Percentiles rank a stretch among this genome's conserved stretches.
phyloP scores from a whole-genome alignment of 2,797 vertebrate genomes.

The Pteropus rufus region DNA sequence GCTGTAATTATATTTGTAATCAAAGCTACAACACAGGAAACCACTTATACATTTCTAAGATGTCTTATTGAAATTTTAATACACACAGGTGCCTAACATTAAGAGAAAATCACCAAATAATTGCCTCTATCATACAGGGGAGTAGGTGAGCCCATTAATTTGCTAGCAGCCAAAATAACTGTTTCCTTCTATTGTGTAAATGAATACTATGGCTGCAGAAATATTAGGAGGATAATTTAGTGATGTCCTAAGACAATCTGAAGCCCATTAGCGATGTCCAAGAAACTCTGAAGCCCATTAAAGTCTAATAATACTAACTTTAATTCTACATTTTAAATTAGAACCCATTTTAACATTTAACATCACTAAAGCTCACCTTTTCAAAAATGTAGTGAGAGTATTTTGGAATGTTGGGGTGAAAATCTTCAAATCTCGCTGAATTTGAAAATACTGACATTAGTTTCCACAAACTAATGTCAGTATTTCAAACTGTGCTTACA shows the following conservation, averaged over 20 bases:
- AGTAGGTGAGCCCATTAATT: too few relatives aligned
- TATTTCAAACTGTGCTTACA: background rate
- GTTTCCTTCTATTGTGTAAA: too few relatives aligned
- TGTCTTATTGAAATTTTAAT: slow-evolving; percentile 56
- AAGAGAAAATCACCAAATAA: slow-evolving; percentile 71
- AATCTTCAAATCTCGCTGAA: background rate
- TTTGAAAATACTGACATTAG: too few relatives aligned
- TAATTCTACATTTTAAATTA: slow-evolving; percentile 34
- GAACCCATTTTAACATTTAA: background rate
- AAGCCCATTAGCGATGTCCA: background rate
- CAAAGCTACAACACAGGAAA: slow-evolving; percentile 30
- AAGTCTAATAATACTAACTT: slow-evolving; percentile 56
- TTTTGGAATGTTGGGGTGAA: background rate
- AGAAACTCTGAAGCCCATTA: slow-evolving; percentile 58
- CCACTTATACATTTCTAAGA: slow-evolving; percentile 45
- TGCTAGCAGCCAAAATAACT: too few relatives aligned
- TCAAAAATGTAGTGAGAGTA: background rate
- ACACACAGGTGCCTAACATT: slow-evolving; percentile 53
- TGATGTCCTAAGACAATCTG: too few relatives aligned
- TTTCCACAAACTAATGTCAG: background rate
- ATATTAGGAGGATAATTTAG: slow-evolving; percentile 59
- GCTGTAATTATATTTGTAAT: slow-evolving; percentile 55
- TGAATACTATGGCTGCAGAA: background rate
- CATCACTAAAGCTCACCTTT: background rate
- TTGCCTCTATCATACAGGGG: background rate